A percentile compares a stretch with the other conserved stretches of the same genome.
Conservation (phyloP, 2,888 invertebrate species). For the Lottia gigantea region DNA sequence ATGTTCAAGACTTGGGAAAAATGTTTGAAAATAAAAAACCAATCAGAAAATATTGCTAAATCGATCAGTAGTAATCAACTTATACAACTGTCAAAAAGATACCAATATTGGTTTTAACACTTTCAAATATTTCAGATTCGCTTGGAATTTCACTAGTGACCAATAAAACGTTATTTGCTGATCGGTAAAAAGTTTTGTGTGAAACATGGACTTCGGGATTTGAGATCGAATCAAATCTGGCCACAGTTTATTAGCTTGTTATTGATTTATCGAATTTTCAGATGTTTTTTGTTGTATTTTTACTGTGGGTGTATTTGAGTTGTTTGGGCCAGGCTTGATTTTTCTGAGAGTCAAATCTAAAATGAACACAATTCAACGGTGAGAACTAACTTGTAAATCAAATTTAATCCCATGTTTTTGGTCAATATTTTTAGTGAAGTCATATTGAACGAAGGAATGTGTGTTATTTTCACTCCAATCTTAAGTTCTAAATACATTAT, state of each 20-base stretch:
- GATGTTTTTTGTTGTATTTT: slow-evolving; percentile 2
- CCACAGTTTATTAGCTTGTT: not conserved
- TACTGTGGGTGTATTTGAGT: not conserved
- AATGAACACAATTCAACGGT: no score
- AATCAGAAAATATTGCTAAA: no score
- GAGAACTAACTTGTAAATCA: no score
- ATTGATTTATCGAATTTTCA: not conserved
- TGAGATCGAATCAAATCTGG: not conserved
- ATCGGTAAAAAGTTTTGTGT: not conserved
- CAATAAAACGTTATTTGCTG: not conserved
- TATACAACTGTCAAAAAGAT: not conserved
- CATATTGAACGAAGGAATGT: no score
- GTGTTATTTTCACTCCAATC: no score
- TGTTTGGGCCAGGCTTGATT: no score
- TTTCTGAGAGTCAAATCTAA: no score
- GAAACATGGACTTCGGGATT: not conserved
- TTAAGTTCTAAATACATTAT: no score
- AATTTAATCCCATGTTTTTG: no score
- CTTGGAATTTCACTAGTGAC: not conserved
- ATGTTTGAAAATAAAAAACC: no score
- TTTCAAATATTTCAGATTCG: not conserved
- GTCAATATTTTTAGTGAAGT: no score
- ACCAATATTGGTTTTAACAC: not conserved
- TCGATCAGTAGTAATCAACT: not conserved
- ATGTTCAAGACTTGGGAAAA: no score